phyloP scores from a whole-genome alignment of 2,888 invertebrate species.

The Platycnemis pennipes region DNA sequence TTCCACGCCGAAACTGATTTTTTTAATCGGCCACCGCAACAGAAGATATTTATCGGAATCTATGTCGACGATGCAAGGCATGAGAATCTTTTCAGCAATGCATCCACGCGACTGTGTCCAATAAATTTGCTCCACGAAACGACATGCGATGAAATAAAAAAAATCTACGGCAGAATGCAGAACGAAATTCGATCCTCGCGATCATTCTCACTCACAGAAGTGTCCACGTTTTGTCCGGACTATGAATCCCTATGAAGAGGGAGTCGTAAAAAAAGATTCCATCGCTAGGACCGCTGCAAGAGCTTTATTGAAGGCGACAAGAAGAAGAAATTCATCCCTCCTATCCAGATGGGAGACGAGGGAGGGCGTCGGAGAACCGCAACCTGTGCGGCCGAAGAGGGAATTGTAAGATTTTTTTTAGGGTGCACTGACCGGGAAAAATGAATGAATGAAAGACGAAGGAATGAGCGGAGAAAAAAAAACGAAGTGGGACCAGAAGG shows the following conservation, averaged over 20 bases:
- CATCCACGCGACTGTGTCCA: not conserved
- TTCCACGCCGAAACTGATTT: not conserved
- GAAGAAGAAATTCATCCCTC: slow-evolving; percentile 18
- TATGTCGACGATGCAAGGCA: not conserved
- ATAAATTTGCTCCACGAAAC: not conserved
- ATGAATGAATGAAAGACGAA: no score
- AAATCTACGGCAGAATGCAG: not conserved
- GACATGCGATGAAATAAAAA: not conserved
- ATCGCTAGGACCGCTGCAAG: no score
- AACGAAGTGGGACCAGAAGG: not conserved
- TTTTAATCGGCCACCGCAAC: not conserved
- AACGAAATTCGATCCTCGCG: not conserved
- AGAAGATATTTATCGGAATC: not conserved
- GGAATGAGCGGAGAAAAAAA: slow-evolving; percentile 7
- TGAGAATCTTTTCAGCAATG: not conserved
- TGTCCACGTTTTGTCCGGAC: not conserved
- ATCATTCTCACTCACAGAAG: not conserved
- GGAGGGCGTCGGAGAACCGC: not conserved
- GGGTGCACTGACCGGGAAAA: not conserved
- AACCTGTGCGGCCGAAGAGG: not conserved
- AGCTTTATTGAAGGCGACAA: not conserved
- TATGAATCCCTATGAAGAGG: not conserved
- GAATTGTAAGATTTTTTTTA: not conserved
- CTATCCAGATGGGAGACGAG: not conserved
- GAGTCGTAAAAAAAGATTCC: not conserved